Conservation (phyloP, 2,888 invertebrate genomes). For the Poecilus cupreus region DNA sequence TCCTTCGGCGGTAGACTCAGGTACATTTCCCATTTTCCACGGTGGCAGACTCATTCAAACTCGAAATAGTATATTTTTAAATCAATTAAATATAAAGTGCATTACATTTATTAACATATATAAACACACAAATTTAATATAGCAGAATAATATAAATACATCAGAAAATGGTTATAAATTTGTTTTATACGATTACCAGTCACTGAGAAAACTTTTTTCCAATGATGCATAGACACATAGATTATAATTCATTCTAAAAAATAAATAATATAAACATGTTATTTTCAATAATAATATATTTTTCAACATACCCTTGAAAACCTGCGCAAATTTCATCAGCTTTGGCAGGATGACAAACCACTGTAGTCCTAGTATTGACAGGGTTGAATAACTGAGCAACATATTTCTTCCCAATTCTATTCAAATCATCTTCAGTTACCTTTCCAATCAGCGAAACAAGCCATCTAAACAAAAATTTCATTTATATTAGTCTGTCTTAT, state of each 20-base stretch:
- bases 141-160: constrained; percentile 44
- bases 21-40: too few species aligned
- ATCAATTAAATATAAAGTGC: constrained; percentile 36
- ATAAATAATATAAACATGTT: constrained; percentile 51
- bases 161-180: background rate
- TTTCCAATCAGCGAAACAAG: constrained; percentile 80
- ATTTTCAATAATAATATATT: background rate
- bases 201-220: constrained; percentile 80
- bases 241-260: constrained; percentile 77
- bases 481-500: constrained; percentile 40
- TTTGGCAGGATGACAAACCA: constrained; percentile 87
- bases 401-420: constrained; percentile 82
- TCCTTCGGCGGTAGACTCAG: too few species aligned
- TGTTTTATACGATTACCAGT: constrained; percentile 66
- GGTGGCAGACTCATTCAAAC: too few species aligned
- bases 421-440: constrained; percentile 79
- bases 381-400: constrained; percentile 81
- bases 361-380: constrained; percentile 77
- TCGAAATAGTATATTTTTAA: too few species aligned
- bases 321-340: constrained; percentile 79
- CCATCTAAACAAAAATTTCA: constrained; percentile 73
- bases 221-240: constrained; percentile 77
- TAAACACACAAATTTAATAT: constrained; percentile 49
- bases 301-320: constrained; percentile 78
- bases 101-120: constrained; percentile 52